phyloP scores from a whole-genome alignment of 2,113 vertebrate genomes.

The Manacus vitellinus region DNA sequence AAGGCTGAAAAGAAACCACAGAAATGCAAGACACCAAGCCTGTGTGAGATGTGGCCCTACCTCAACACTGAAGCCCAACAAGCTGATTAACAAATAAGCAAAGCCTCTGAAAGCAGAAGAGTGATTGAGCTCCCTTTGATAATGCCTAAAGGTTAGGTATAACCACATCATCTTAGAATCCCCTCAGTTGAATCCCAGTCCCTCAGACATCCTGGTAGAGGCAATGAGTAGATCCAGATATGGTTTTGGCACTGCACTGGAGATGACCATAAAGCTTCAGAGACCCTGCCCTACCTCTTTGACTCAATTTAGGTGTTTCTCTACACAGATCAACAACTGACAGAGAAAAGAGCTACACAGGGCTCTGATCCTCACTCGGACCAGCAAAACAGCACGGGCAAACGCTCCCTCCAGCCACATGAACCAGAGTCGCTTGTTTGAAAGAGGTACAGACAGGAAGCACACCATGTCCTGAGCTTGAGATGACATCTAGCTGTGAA shows the following conservation, averaged over 20 bases:
- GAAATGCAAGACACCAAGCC: background rate
- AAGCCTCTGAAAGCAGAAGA: background rate
- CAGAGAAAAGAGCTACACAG: background rate
- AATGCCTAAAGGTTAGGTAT: background rate
- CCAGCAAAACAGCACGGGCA: background rate
- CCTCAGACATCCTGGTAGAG: background rate
- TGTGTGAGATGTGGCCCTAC: background rate
- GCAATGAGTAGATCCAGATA: background rate
- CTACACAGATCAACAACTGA: background rate
- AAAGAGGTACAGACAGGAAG: background rate
- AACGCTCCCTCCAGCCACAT: background rate
- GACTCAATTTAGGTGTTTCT: background rate
- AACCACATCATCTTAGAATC: background rate
- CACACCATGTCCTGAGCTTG: background rate
- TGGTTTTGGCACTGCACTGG: background rate
- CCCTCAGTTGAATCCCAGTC: background rate
- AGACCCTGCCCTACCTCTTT: background rate
- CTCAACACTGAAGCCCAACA: background rate
- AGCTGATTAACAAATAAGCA: background rate
- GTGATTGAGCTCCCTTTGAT: background rate
- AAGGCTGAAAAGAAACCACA: background rate
- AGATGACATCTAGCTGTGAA: background rate
- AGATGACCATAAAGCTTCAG: background rate
- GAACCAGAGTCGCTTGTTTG: background rate
- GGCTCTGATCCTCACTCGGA: background rate